Conservation (phyloP, 1,140 invertebrate species). For the Dolichoris vasculosae region DNA sequence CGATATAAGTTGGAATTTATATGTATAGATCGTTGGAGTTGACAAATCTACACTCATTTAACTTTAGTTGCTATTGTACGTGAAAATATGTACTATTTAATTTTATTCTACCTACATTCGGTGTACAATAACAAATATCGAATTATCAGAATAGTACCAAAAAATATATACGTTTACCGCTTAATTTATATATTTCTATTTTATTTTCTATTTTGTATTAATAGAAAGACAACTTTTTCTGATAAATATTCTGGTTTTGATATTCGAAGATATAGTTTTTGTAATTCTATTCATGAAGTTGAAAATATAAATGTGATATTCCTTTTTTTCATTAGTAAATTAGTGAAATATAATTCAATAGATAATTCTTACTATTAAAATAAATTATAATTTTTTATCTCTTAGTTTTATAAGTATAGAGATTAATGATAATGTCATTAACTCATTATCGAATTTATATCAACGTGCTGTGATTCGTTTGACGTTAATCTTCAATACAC, state of each 20-base stretch:
- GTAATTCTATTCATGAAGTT: background rate
- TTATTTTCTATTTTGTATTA: background rate
- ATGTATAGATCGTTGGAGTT: background rate
- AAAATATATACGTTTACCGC: background rate
- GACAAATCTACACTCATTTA: background rate
- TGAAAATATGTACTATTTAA: no score
- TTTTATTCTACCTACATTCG: no score
- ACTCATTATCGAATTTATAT: no score
- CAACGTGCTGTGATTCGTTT: no score
- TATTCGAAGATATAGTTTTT: background rate
- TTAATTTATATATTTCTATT: background rate
- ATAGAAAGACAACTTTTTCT: no score
- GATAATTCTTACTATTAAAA: no score
- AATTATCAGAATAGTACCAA: background rate
- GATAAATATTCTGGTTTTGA: background rate
- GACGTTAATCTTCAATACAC: no score
- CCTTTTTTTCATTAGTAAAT: no score
- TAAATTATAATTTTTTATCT: no score
- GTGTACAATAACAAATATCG: background rate
- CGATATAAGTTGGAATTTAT: background rate
- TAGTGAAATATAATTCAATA: no score
- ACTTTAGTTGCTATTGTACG: background rate
- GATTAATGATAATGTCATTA: no score
- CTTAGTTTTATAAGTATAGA: no score
- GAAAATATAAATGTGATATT: background rate